Base-by-base conservation (phyloP, 53 echinoderm and acorn worm species). In the Patiria pectinifera region DNA sequence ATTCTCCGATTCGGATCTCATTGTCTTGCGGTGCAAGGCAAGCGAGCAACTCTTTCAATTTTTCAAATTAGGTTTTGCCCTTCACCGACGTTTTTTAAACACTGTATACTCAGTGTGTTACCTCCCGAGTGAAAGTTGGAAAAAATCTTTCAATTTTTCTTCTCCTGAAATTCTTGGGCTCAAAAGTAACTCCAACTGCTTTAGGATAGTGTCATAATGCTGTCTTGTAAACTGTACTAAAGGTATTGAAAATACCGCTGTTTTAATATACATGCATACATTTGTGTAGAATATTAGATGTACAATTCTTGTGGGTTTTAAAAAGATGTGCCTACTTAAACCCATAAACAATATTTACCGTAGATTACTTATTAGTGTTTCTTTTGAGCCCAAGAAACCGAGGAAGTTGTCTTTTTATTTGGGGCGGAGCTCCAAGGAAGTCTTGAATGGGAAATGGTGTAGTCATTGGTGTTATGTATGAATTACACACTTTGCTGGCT, bases 231-330 rank as follows among this genome's bases (percentile, higher is more conserved):
- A 82, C 18, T 59, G 59, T n/a, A 19, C 0, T 11, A 82, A 82
- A 19, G 82, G 82, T 48, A 82, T 82, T 82, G 53, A 82, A 82
- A 82, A 82, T 82, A n/a, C 58, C 82, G 21, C 23, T 23, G 82
- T 58, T 14, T 35, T 35, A 35, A 35, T 35, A 35, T 7, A 21
- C 24, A 18, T 82, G 82, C 48, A 53, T 59, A 19, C 59, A 82
- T 22, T 19, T 82, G 82, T 82, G 59, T 82, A 82, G 82, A 59
- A 82, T 45, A 58, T 5, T 82, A 82, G 82, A 19, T 82, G 45
- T 79, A 25, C 25, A 18, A 59, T 58, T 82, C 45, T 58, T 53
- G 82, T 45, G 82, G 23, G 82, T 53, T 82, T 82, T n/a, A 58
- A 82, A 49, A 80, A 58, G 14, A 82, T 58, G 82, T 82, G 58